Conservation (phyloP, 2,888 invertebrate species). For the Iphiclides podalirius region DNA sequence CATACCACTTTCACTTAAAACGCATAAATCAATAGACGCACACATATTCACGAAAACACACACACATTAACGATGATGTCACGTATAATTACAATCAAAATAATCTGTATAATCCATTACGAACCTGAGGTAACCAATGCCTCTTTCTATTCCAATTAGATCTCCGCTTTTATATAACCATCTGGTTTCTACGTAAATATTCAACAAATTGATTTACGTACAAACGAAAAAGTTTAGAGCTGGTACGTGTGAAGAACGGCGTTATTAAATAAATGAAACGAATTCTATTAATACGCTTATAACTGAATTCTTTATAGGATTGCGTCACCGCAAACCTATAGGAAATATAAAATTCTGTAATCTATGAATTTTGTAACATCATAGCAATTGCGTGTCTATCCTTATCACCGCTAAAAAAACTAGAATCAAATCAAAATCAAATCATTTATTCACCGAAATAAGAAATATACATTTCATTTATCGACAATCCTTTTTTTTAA, state of each 20-base stretch:
- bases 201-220: slow-evolving; percentile 14
- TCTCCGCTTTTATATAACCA: slow-evolving; percentile 17
- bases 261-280: slow-evolving; percentile 5
- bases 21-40: slow-evolving; percentile 20
- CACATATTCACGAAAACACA: slow-evolving; percentile 7
- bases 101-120: slow-evolving; percentile 21
- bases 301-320: too few relatives aligned
- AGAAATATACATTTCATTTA: too few relatives aligned
- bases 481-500: too few relatives aligned
- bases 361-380: too few relatives aligned
- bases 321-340: too few relatives aligned
- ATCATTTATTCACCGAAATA: too few relatives aligned
- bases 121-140: slow-evolving; percentile 18
- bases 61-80: not conserved
- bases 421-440: too few relatives aligned
- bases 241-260: not conserved
- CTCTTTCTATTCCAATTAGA: slow-evolving; percentile 17
- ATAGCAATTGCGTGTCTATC: too few relatives aligned
- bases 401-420: too few relatives aligned
- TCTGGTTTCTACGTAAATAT: slow-evolving; percentile 20
- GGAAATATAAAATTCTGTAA: too few relatives aligned
- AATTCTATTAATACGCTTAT: not conserved
- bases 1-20: slow-evolving; percentile 24
- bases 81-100: slow-evolving; percentile 16
- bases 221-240: slow-evolving; percentile 5